A percentile compares a stretch with the other conserved stretches of the same genome.
Evolutionary conservation across 2,113 vertebrate genomes (phyloP).

Genomic region (Sterna hirundo): DNA sequence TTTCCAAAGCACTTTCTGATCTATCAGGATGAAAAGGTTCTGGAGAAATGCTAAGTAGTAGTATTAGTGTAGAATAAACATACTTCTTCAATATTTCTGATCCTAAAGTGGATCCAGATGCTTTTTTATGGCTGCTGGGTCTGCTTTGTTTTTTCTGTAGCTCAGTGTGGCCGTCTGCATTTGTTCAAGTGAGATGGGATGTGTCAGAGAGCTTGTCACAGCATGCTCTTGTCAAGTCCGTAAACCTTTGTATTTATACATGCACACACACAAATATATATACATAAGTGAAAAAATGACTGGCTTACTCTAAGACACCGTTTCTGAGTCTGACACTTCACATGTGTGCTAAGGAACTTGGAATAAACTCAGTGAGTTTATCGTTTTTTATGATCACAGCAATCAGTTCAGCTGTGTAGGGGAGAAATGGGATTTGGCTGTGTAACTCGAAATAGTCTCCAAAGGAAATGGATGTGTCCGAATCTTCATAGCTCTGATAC

Average conservation of each 20-base stretch:
- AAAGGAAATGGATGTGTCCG: background rate
- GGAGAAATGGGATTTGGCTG: background rate
- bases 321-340: background rate
- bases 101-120: slow-evolving; percentile 61
- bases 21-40: background rate
- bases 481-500: background rate
- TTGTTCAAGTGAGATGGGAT: slow-evolving; percentile 15
- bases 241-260: background rate
- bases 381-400: background rate
- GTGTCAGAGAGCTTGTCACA: slow-evolving; percentile 16
- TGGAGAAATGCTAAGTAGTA: slow-evolving; percentile 37
- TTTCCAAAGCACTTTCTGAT: slow-evolving; percentile 22
- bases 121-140: background rate
- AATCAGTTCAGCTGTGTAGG: background rate
- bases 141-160: slow-evolving; percentile 4
- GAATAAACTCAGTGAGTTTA: background rate
- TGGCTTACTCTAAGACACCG: background rate
- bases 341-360: background rate
- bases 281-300: background rate
- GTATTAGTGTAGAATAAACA: slow-evolving; percentile 55
- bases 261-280: background rate
- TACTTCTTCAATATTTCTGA: slow-evolving; percentile 29
- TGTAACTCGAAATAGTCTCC: background rate
- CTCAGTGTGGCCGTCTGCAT: background rate
- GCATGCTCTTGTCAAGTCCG: background rate